Evolutionary conservation across 2,113 vertebrate species (phyloP), one percentile per base, ranked within the genome.

Genomic region (Erinaceus europaeus): DNA sequence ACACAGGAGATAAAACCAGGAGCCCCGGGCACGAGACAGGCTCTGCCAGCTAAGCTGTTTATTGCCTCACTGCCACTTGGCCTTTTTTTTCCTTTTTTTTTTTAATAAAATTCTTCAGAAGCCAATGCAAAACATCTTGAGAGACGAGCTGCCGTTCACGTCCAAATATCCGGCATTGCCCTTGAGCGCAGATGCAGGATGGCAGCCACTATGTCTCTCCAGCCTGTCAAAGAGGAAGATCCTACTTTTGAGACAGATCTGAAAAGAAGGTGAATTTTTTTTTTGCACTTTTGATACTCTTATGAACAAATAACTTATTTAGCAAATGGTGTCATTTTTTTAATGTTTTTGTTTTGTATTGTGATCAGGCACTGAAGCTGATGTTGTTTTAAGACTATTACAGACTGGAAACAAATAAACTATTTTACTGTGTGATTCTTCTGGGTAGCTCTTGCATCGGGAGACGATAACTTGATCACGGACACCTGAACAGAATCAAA

Each of bases 271-370:
- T 72, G 88, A 95, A 89, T 84, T 91, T 96, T 97, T 84, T 91
- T 96, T 97, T 97, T 97, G 97, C 97, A 98, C 97, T 97, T 97
- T 98, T 97, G 97, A 97, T 97, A 97, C 95, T 91, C 93, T 89
- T 94, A 94, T 88, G 79, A 78, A 95, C 83, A 94, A 96, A 96
- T 97, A 97, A 97, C 78, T 97, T 97, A 98, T 97, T 97, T 96
- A 92, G 94, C 96, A 96, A 96, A 95, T 42, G 90, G 92, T 88
- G 92, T 96, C 96, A 94, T 79, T 88, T 96, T 95, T 93, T 38
- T 86, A 91, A 95, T 94, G 78, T 85, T 85, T 84, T 84, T 85
- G 94, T 96, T 93, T 97, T 93, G 91, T 97, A 96, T 96, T 96
- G 96, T 97, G 95, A 97, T 90, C 91, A 95, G 93, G 94, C 95